phyloP scores from a whole-genome alignment of 2,113 vertebrate species.

The Fregetta grallaria region DNA sequence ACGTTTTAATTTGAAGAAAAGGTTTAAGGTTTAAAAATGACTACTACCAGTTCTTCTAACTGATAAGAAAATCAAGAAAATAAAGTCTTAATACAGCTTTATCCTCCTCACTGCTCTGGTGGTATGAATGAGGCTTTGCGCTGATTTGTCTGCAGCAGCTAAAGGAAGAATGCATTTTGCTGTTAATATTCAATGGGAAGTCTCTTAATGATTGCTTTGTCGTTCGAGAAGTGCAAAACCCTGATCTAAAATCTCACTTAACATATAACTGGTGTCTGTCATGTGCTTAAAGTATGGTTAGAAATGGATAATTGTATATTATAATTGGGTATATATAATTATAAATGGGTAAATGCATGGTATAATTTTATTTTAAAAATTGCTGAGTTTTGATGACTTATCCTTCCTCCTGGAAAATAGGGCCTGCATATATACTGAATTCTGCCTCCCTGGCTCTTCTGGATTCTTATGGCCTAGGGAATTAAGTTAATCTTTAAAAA shows the following conservation, averaged over 20 bases:
- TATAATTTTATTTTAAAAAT: neutral
- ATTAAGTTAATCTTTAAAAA: neutral
- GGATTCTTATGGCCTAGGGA: neutral
- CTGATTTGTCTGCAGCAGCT: neutral
- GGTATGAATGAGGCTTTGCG: neutral
- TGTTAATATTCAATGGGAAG: neutral
- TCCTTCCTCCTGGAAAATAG: neutral
- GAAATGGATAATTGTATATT: neutral
- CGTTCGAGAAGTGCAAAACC: neutral
- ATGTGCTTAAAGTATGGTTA: neutral
- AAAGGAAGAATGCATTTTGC: neutral
- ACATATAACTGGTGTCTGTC: neutral
- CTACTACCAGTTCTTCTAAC: neutral
- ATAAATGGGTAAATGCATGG: neutral
- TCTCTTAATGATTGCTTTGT: neutral
- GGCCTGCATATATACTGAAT: neutral
- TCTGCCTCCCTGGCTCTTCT: neutral
- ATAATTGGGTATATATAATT: neutral
- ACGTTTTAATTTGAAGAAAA: neutral
- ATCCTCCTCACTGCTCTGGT: neutral
- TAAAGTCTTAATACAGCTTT: neutral
- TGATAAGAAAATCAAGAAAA: neutral
- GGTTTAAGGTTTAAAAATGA: neutral
- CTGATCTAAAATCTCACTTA: neutral
- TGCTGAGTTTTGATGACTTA: fast-evolving